A percentile compares a stretch with the other conserved stretches of the same genome.
These are phyloP conservation scores for Pristis pectinata DNA, from an alignment of 2,797 vertebrate species.

Conservation along the genomic window DNA sequence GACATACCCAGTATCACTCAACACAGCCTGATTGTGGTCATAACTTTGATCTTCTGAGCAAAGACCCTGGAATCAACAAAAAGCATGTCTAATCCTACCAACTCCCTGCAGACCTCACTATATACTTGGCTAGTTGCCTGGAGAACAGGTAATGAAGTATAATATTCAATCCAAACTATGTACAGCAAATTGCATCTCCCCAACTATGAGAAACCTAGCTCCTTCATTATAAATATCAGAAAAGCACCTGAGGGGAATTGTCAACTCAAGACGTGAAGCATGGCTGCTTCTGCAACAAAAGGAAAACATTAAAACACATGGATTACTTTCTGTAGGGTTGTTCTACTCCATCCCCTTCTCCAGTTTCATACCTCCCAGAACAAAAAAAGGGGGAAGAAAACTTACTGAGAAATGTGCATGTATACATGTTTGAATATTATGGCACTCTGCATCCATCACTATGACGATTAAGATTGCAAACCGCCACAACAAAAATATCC, in stretches of 20 bases:
- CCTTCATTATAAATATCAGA: neutral
- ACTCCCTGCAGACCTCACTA: neutral
- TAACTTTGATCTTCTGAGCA: neutral
- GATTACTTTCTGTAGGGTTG: neutral
- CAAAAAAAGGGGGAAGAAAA: neutral
- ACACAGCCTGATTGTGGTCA: neutral
- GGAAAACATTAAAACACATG: neutral
- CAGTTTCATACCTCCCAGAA: neutral
- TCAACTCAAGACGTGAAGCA: neutral
- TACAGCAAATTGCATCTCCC: neutral
- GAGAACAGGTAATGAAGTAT: neutral
- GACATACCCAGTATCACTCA: neutral
- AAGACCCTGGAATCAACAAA: neutral
- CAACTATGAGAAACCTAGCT: neutral
- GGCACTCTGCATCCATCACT: neutral
- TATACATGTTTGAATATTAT: neutral
- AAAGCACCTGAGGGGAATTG: neutral
- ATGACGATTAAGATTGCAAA: neutral
- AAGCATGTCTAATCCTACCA: neutral
- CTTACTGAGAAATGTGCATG: neutral
- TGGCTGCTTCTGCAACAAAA: neutral
- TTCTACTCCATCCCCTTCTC: neutral
- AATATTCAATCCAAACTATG: neutral
- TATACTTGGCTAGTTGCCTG: neutral
- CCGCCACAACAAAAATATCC: neutral